Evolutionary conservation across 1,140 invertebrate genomes (phyloP).

Genomic region (Caenorhabditis briggsae): DNA sequence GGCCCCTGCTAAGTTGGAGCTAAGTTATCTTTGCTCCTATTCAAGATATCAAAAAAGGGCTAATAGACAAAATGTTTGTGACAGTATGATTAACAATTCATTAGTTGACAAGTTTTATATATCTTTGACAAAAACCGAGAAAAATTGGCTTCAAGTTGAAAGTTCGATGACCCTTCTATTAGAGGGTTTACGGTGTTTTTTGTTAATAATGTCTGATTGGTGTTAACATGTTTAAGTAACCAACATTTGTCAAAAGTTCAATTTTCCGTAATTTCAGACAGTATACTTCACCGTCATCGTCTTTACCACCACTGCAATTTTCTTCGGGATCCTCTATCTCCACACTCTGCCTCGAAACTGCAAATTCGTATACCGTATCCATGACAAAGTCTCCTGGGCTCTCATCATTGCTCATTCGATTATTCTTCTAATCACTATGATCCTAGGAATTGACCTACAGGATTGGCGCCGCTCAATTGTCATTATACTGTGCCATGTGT

Average conservation of each 20-base stretch:
- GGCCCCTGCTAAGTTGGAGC: no score
- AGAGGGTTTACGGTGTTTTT: no score
- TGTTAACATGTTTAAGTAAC: no score
- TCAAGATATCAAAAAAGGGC: no score
- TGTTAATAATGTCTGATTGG: no score
- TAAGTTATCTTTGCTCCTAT: no score
- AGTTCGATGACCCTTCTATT: no score
- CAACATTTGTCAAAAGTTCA: not conserved
- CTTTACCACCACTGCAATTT: not conserved
- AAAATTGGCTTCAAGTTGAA: no score
- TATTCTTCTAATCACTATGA: not conserved
- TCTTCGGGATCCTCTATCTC: not conserved
- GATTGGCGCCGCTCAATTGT: not conserved
- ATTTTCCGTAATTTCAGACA: not conserved
- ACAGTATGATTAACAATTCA: no score
- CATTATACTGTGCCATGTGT: not conserved
- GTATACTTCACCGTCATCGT: not conserved
- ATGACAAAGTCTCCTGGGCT: not conserved
- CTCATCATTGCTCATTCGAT: not conserved
- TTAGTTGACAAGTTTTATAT: no score
- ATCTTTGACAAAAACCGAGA: no score
- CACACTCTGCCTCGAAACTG: not conserved
- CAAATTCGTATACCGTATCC: not conserved
- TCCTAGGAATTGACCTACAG: not conserved
- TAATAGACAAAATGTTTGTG: no score